These are phyloP conservation scores for Neria commutata DNA, from an alignment of 2,888 invertebrate species.

Conservation along the genomic window DNA sequence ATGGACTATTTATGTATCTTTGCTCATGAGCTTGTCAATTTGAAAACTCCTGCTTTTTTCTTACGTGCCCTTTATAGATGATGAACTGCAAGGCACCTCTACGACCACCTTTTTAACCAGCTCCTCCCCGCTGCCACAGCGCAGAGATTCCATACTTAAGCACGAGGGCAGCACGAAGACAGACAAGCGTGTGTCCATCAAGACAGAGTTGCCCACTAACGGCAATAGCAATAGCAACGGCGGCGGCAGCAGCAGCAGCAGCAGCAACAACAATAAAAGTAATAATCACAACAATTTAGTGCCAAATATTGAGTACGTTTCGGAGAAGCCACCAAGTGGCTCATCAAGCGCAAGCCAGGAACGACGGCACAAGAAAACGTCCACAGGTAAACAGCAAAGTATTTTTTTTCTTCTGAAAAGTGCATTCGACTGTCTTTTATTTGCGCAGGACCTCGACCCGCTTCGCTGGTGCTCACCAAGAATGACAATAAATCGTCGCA, in stretches of 20 bases:
- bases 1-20: background rate
- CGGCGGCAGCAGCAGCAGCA: slow-evolving; percentile 34
- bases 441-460: slow-evolving; percentile 56
- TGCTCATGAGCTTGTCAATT: slow-evolving; percentile 5
- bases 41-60: slow-evolving; percentile 7
- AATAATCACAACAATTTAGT: slow-evolving; percentile 37
- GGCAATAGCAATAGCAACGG: slow-evolving; percentile 31
- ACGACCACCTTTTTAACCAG: slow-evolving; percentile 34
- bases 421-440: background rate
- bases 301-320: slow-evolving; percentile 56
- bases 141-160: slow-evolving; percentile 60
- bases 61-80: slow-evolving; percentile 33
- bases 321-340: slow-evolving; percentile 44
- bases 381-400: slow-evolving; percentile 44
- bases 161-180: slow-evolving; percentile 56
- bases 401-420: background rate
- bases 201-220: slow-evolving; percentile 42
- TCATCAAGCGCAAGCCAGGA: slow-evolving; percentile 22
- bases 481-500: slow-evolving; percentile 52
- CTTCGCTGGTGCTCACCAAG: slow-evolving; percentile 58
- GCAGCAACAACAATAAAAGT: slow-evolving; percentile 32
- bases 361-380: slow-evolving; percentile 45
- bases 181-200: slow-evolving; percentile 61
- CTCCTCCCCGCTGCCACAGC: slow-evolving; percentile 48
- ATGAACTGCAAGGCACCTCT: slow-evolving; percentile 35